Evolutionary conservation across 2,113 vertebrate species (phyloP), one percentile per base, ranked within the genome.

Genomic region (Marcusenius ussheri): DNA sequence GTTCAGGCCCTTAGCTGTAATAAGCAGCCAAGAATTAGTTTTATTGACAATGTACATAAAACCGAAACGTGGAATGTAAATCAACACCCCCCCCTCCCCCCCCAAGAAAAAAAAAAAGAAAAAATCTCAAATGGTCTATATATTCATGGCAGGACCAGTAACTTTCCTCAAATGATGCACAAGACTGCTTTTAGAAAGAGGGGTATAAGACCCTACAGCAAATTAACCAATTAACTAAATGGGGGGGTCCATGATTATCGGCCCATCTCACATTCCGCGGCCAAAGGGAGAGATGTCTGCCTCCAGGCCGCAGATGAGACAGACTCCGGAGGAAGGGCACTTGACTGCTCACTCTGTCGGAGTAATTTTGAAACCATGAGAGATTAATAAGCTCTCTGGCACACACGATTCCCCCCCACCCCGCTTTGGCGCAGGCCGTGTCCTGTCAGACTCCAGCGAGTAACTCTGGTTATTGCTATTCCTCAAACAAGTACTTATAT

Each of bases 341-440:
- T 66, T 35, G 6, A 51, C 35, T 74, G 58, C 47, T 80, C 56
- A 0, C 5, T 21, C n/a, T 56, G n/a, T 90, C 49, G 66, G 17
- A 88, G 80, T 35, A 83, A 74, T 90, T 92, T 91, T 51, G 90
- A 91, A 88, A 80, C 84, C 74, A 15, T 84, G 88, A 91, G 91
- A 91, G 80, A 91, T 93, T 93, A 93, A 77, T 93, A 95, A 92
- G 91, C 90, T 89, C 91, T 92, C 91, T 93, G 89, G 92, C 91
- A 27, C 15, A 90, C 70, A 84, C 91, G 91, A 93, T 94, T 1
- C 93, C 93, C 93, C 92, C 91, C 92, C 35, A 19, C 21, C 47
- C 47, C 2, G 3, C 83, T 35, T 19, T 53, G 85, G 93, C 91
- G 91, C 92, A 93, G 92, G 91, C 93, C 91, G 90, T 90, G 90